A percentile compares a stretch with the other conserved stretches of the same genome.
Conservation (phyloP, 1,140 invertebrate species). For the Brachionus paranguensis region DNA sequence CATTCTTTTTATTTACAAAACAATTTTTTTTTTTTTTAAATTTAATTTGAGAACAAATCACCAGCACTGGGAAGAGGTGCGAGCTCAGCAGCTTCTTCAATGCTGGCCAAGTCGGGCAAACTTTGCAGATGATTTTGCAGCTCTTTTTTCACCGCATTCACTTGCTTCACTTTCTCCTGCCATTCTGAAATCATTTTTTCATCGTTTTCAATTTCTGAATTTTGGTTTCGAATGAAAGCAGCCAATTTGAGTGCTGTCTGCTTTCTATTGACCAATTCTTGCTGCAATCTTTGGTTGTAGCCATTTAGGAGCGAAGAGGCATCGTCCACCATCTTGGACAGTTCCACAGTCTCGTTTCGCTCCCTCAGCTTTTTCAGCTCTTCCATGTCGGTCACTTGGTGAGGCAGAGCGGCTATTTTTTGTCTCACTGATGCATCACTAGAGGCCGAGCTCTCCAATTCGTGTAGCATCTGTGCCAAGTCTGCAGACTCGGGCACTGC, state of each 20-base stretch:
- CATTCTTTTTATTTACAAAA: constrained; percentile 22
- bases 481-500: constrained; percentile 48
- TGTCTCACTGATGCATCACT: constrained; percentile 83
- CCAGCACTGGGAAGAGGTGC: constrained; percentile 86
- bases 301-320: constrained; percentile 75
- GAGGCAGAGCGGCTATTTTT: constrained; percentile 82
- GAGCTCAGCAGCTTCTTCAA: constrained; percentile 79
- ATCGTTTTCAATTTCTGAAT: constrained; percentile 72
- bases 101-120: constrained; percentile 78
- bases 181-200: constrained; percentile 59
- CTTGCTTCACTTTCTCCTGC: constrained; percentile 53
- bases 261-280: constrained; percentile 78
- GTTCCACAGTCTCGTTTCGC: constrained; percentile 65
- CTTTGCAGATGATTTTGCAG: constrained; percentile 84
- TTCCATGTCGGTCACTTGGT: constrained; percentile 84
- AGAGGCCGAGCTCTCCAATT: constrained; percentile 85
- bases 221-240: constrained; percentile 77
- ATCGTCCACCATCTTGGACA: constrained; percentile 73
- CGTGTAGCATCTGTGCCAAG: constrained; percentile 62
- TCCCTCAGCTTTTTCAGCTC: constrained; percentile 70
- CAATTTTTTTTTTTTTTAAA: neutral
- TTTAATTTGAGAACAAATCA: constrained; percentile 66
- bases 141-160: constrained; percentile 73
- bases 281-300: constrained; percentile 75
- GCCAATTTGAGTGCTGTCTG: constrained; percentile 75